Conservation (phyloP, 1,140 invertebrate genomes). For the Thalassaphorura encarpata region DNA sequence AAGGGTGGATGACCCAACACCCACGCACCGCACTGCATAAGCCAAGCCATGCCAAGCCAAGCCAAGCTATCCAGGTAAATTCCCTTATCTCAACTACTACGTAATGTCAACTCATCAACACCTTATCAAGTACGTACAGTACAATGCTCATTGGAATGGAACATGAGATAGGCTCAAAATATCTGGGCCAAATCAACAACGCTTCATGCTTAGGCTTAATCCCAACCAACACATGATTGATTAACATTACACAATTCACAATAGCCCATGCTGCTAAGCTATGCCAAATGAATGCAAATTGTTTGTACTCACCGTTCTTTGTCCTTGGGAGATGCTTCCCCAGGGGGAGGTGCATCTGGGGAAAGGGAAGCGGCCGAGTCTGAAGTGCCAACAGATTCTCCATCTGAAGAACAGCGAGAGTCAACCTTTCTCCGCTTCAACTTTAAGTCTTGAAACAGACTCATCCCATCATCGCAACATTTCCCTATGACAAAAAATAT, state of each 20-base stretch:
- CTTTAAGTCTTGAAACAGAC: slow-evolving; percentile 96
- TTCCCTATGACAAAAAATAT: slow-evolving; percentile 24
- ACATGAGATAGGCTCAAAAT: no score
- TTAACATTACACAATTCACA: no score
- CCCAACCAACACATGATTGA: no score
- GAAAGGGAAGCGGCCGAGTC: slow-evolving; percentile 30
- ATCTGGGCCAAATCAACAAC: background rate
- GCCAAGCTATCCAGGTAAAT: no score
- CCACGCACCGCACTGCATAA: no score
- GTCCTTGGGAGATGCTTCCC: slow-evolving; percentile 28
- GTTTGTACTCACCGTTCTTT: slow-evolving; percentile 31
- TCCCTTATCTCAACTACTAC: no score
- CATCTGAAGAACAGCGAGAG: slow-evolving; percentile 89
- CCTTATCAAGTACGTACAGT: no score
- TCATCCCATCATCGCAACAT: slow-evolving; percentile 53
- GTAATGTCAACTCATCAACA: no score
- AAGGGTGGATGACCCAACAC: no score
- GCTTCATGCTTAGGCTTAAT: no score
- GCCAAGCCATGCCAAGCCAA: background rate
- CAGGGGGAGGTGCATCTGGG: slow-evolving; percentile 24
- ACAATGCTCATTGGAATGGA: no score
- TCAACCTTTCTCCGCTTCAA: slow-evolving; percentile 94
- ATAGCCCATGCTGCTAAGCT: background rate
- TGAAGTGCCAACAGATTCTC: slow-evolving; percentile 45
- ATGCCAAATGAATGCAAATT: background rate